Evolutionary conservation across 2,797 vertebrate species (phyloP), one percentile per base, ranked within the genome.

Genomic region (Cynodonichthys magdalenae): DNA sequence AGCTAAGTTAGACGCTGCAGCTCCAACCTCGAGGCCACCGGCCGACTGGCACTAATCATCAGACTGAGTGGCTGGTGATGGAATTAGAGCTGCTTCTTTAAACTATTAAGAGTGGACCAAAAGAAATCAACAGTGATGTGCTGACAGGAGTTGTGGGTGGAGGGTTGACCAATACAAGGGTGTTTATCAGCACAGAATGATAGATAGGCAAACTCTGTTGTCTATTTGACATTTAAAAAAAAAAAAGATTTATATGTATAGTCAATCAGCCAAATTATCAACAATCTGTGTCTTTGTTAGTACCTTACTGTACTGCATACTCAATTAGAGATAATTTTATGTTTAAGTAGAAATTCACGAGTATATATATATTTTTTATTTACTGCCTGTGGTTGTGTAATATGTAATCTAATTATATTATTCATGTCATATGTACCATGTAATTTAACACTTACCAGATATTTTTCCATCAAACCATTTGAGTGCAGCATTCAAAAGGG

Each of bases 1-100:
- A 47, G 52, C 74, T 74, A 68, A 63, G 74, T 82, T 64, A 53
- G 70, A 74, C 15, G 29, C 66, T 56, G 54, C 80, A 79, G 84
- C 78, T 63, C 72, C 17, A 66, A 85, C 85, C 81, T 80, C 81
- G 62, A 71, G 84, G 82, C 85, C 85, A 85, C 82, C 75, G 71
- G 74, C 66, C 60, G 79, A 80, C 89, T 84, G 88, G 88, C 83
- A 82, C 76, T 87, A 89, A 88, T 89, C 79, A 87, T 87, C 82
- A 85, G 76, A 76, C 75, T 79, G 87, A 89, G 84, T 82, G 82
- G 82, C 81, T 78, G 84, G 53, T 89, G 90, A 87, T 89, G 76
- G 86, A 85, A 87, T 88, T 88, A 89, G 80, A 85, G 71, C 64
- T 63, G 81, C 74, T 89, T 79, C 64, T 74, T 76, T 59, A 67